Conservation (phyloP, 1,140 invertebrate species). For the Brachystomella parvula region DNA sequence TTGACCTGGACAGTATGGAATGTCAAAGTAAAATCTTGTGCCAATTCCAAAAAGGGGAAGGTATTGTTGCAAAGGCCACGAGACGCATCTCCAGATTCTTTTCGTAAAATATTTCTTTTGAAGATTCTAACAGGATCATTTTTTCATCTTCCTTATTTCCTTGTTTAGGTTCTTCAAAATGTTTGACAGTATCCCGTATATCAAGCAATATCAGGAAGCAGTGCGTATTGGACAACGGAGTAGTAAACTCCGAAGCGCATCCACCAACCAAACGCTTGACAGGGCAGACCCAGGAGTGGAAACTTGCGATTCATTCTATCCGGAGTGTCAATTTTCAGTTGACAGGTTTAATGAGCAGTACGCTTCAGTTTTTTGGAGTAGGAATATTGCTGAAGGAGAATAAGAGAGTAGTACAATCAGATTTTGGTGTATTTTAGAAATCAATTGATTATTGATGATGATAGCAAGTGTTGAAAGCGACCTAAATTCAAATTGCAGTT, state of each 20-base stretch:
- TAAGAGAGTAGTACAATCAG: no score
- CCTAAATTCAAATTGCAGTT: no score
- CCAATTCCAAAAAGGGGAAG: constrained; percentile 23
- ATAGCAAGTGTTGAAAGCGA: no score
- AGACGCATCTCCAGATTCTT: constrained; percentile 27
- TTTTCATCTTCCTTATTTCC: no score
- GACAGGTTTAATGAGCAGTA: constrained; percentile 19
- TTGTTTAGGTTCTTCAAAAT: constrained; percentile 19
- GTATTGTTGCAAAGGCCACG: constrained; percentile 14
- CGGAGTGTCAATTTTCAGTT: constrained; percentile 27
- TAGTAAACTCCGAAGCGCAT: not conserved
- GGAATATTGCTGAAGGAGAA: no score
- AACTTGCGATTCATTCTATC: constrained; percentile 14
- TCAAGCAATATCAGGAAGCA: constrained; percentile 28
- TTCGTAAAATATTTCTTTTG: constrained; percentile 11
- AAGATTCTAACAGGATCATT: not conserved
- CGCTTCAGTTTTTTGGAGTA: no score
- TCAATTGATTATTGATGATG: no score
- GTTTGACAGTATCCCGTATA: constrained; percentile 19
- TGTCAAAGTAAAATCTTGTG: constrained; percentile 34
- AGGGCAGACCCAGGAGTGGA: not conserved
- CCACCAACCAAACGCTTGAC: not conserved
- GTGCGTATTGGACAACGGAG: constrained; percentile 22
- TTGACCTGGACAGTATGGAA: constrained; percentile 30
- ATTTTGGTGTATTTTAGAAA: no score